A percentile compares a stretch with the other conserved stretches of the same genome.
Evolutionary conservation across 2,113 vertebrate species (phyloP).

Genomic region (Porphyrio hochstetteri): DNA sequence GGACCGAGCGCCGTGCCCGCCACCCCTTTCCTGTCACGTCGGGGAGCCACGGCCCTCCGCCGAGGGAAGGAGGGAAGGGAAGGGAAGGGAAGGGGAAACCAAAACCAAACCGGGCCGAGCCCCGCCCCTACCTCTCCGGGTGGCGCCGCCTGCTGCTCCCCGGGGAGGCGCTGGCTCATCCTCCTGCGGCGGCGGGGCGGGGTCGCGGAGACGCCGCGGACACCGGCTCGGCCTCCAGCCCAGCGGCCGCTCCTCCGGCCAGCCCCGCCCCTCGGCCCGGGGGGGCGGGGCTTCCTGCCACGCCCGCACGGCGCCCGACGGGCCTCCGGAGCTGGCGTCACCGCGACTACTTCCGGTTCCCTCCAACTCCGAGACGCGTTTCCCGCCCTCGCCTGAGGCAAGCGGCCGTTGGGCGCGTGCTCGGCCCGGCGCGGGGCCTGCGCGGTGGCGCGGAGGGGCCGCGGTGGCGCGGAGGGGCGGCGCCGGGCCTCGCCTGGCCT

Average conservation of each 20-base stretch:
- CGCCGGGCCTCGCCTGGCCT: no score
- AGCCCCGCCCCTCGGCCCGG: background rate
- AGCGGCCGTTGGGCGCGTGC: no score
- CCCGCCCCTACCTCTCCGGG: constrained; percentile 26
- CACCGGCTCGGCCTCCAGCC: background rate
- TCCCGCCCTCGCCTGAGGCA: background rate
- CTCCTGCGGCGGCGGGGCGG: background rate
- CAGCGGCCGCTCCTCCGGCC: background rate
- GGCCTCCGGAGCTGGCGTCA: no score
- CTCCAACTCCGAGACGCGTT: accelerated
- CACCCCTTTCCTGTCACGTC: background rate
- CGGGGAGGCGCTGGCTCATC: constrained; percentile 17
- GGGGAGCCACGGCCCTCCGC: background rate
- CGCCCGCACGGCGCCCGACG: background rate
- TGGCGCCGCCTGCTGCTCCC: constrained; percentile 38
- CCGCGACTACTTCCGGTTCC: background rate
- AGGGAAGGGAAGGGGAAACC: no score
- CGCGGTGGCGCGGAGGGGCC: background rate
- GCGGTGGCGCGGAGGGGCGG: accelerated
- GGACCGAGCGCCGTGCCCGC: no score
- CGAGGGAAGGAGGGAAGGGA: no score
- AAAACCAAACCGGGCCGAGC: background rate
- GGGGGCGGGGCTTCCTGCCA: background rate
- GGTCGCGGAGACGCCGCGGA: background rate
- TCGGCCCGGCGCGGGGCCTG: background rate